phyloP scores from a whole-genome alignment of 2,113 vertebrate genomes.

The Platysternon megacephalum region DNA sequence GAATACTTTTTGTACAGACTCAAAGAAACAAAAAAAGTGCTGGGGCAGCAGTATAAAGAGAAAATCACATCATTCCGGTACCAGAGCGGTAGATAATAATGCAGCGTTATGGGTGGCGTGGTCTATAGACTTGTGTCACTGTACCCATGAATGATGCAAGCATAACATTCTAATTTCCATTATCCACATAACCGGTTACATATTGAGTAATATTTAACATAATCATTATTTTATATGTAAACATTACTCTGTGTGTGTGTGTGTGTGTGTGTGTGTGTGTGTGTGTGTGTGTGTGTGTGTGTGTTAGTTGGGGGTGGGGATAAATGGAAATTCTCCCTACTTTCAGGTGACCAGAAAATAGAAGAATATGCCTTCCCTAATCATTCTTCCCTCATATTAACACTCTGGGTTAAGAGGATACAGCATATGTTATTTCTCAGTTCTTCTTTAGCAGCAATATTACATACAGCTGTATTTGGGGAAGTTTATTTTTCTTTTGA shows the following conservation, averaged over 20 bases:
- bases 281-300: too few relatives aligned
- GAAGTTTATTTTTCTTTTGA: constrained; percentile 61
- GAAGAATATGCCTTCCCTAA: constrained; percentile 19
- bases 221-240: constrained; percentile 49
- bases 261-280: too few relatives aligned
- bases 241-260: constrained; percentile 2
- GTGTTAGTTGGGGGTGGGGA: not conserved
- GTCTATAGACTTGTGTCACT: not conserved
- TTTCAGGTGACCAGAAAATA: constrained; percentile 53
- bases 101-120: not conserved
- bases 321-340: constrained; percentile 40
- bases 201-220: constrained; percentile 35
- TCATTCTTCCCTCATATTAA: constrained; percentile 14
- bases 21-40: not conserved
- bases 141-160: not conserved
- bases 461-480: constrained; percentile 50
- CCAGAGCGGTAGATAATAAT: not conserved
- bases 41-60: not conserved
- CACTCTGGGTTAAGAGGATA: constrained; percentile 26
- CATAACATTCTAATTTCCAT: not conserved
- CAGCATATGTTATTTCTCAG: constrained; percentile 61
- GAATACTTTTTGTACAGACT: not conserved
- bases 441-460: constrained; percentile 63
- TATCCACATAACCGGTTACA: not conserved
- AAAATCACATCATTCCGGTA: not conserved